Evolutionary conservation across 2,113 vertebrate genomes (phyloP), one percentile per base, ranked within the genome.

Genomic region (Corythoichthys haematopterus): DNA sequence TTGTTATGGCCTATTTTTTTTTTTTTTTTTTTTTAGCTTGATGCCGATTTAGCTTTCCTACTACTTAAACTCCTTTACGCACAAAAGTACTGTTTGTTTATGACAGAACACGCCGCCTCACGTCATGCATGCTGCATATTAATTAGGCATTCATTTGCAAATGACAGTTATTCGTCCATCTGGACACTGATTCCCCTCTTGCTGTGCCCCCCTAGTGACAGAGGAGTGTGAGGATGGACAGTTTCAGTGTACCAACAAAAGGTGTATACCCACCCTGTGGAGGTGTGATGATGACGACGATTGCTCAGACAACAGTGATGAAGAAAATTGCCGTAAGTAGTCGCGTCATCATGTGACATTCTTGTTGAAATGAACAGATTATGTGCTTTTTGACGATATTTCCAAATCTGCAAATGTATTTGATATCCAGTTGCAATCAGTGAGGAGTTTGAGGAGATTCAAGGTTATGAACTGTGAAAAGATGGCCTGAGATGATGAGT

Each of bases 221-320:
- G 90, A 93, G 78, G 93, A 94, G 81, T 98, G 97, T 64, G 94
- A 95, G 77, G 91, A 94, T 83, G 87, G 94, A 84, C 96, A 98
- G 88, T 98, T 98, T 84, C 95, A 95, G 86, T 98, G 97, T 87
- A 91, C 87, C 83, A 98, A 98, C 78, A 89, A 91, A 77, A 94
- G 95, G 80, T 98, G 97, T 83, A 96, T 98, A 75, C 94, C 95
- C 20, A 94, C 91, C 16, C 84, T 98, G 81, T 98, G 97, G 97
- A 94, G 93, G 76, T 98, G 97, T 64, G 97, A 98, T 74, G 97
- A 98, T 74, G 97, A 98, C 66, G 94, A 98, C 72, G 97, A 98
- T 87, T 98, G 96, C 78, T 93, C 93, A 5, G 96, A 98, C 87
- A 98, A 98, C 91, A 98, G 97, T 57, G 97, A 98, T 71, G 96